Conservation (phyloP, 2,888 invertebrate species). For the Branchipolynoe longqiensis region DNA sequence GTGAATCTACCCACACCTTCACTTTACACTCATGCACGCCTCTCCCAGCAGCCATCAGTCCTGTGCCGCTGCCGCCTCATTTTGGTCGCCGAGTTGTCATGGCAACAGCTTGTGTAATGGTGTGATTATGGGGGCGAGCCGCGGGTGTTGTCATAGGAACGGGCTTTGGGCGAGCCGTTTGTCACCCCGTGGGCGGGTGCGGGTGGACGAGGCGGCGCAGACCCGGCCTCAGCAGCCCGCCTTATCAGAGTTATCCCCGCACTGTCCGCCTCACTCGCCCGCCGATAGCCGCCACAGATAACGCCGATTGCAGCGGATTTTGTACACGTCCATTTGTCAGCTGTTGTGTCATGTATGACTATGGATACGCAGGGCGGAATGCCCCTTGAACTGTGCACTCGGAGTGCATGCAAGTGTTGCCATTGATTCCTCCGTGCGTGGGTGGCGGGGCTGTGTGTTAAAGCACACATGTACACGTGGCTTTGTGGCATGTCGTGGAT, state of each 20-base stretch:
- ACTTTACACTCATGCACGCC: too few species aligned
- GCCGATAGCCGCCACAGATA: neutral
- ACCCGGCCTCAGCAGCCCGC: neutral
- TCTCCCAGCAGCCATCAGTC: neutral
- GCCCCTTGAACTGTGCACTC: too few species aligned
- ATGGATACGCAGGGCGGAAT: too few species aligned
- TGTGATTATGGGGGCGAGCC: constrained; percentile 43
- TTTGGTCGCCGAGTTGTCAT: constrained; percentile 47
- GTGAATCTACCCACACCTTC: too few species aligned
- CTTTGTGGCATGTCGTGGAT: too few species aligned
- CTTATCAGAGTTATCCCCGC: too few species aligned
- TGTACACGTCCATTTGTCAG: too few species aligned
- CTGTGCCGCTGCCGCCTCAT: constrained; percentile 23
- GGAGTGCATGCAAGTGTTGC: too few species aligned
- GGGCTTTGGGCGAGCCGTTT: neutral
- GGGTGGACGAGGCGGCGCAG: neutral
- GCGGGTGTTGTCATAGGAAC: constrained; percentile 35
- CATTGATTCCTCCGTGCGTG: too few species aligned
- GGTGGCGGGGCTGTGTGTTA: too few species aligned
- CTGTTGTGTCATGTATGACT: too few species aligned
- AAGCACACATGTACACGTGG: too few species aligned
- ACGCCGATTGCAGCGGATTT: neutral
- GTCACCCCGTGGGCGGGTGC: neutral
- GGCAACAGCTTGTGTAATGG: constrained; percentile 57
- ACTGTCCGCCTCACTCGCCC: neutral